These are phyloP conservation scores for Saimiri boliviensis DNA, from an alignment of 2,113 vertebrate genomes.

Conservation along the genomic window DNA sequence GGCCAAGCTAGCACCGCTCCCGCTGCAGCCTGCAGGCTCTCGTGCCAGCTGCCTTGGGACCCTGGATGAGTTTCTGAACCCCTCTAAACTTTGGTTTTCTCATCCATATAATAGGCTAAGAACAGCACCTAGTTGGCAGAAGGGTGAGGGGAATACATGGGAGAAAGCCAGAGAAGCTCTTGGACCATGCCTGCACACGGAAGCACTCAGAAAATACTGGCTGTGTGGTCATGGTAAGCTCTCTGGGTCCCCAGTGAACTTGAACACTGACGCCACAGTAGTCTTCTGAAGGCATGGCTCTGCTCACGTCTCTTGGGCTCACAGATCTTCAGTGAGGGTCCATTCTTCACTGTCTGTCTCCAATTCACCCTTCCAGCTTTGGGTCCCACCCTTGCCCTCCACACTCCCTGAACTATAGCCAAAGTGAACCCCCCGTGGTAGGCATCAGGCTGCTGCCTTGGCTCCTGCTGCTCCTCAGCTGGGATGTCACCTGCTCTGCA, in stretches of 20 bases:
- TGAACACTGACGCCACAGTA: neutral
- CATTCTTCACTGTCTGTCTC: neutral
- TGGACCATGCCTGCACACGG: neutral
- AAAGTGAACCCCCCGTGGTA: neutral
- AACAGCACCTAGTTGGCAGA: neutral
- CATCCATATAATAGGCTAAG: neutral
- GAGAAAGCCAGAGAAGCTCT: neutral
- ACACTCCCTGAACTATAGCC: neutral
- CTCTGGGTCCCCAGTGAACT: neutral
- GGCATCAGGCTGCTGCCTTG: neutral
- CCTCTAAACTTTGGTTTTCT: neutral
- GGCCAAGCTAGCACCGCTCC: neutral
- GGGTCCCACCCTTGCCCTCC: neutral
- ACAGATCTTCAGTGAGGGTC: neutral
- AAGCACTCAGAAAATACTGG: neutral
- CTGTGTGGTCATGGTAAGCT: neutral
- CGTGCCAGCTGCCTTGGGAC: no score
- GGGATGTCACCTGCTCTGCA: neutral
- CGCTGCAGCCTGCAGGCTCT: neutral
- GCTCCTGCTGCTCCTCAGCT: neutral
- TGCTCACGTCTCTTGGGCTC: neutral
- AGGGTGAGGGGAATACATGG: fast-evolving
- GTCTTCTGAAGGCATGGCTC: neutral
- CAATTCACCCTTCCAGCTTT: neutral
- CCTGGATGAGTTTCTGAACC: neutral